Conservation (phyloP, 2,888 invertebrate genomes). For the Dermolepida albohirtum region DNA sequence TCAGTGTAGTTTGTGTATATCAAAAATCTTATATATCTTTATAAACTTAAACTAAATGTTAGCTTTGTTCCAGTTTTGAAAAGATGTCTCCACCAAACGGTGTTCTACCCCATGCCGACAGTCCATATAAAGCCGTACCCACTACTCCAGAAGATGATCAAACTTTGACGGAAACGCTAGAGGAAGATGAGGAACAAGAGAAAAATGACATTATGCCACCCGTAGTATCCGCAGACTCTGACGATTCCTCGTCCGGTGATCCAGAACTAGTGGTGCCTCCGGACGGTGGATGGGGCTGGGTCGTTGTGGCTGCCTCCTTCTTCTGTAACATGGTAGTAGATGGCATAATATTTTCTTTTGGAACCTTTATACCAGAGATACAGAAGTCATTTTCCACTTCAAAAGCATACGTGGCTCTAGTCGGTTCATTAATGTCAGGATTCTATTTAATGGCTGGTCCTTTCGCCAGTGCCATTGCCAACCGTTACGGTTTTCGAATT, state of each 20-base stretch:
- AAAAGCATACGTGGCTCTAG: constrained; percentile 70
- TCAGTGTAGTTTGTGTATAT: too few species aligned
- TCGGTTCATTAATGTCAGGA: constrained; percentile 81
- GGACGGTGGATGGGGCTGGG: constrained; percentile 96
- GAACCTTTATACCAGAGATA: constrained; percentile 76
- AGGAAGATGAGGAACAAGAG: constrained; percentile 36
- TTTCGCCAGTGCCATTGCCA: constrained; percentile 89
- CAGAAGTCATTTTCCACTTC: constrained; percentile 69
- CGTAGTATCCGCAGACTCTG: constrained; percentile 40
- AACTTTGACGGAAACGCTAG: constrained; percentile 21
- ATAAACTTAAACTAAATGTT: too few species aligned
- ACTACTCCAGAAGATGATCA: constrained; percentile 47
- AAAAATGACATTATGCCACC: constrained; percentile 39
- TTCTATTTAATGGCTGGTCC: constrained; percentile 71
- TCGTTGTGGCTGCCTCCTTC: constrained; percentile 88
- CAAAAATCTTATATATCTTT: too few species aligned
- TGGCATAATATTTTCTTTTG: constrained; percentile 90
- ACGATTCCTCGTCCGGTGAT: constrained; percentile 47
- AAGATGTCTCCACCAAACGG: constrained; percentile 55
- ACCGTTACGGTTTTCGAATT: constrained; percentile 87
- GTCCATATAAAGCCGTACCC: constrained; percentile 52
- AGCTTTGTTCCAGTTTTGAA: constrained; percentile 30
- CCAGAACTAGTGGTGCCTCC: constrained; percentile 77
- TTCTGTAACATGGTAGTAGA: constrained; percentile 92
- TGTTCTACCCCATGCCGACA: constrained; percentile 52